Base-by-base conservation (phyloP, 1,140 invertebrate species). In the Calliphora vicina region DNA sequence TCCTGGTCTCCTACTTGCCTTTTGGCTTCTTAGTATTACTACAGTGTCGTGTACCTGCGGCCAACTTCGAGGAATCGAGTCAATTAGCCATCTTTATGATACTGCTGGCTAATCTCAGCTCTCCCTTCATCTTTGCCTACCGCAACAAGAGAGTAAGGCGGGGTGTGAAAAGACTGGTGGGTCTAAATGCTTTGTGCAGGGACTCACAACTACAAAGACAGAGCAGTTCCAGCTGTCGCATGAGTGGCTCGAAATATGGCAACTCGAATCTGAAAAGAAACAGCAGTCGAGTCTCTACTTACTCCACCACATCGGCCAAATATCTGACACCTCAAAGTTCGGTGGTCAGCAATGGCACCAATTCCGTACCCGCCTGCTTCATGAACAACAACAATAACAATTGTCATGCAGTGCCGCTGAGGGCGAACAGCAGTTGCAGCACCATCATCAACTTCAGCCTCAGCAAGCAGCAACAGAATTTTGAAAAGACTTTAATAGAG, bases 51-150 rank as follows among this genome's bases (percentile, higher is more conserved):
- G 50, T 90, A 0, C 85, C 85, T 13, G 86, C 86, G 0, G 87
- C 86, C 73, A 88, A 87, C 26, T 88, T 87, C 8, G 82, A 85
- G 10, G 74, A 92, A 43, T 87, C 87, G 45, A 88, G 88, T 4
- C 83, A 90, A 82, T 86, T 94, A 8, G 93, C 93, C 13, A 90
- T 96, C 43, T 92, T 94, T 61, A 92, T 95, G 85, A 90, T 96
- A 17, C 91, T 95, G 17, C 88, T 95, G 29, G 94, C 94, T 23
- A 94, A 95, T 20, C 93, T 95, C 27, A 92, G 94, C 1, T 96
- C 95, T 15, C 95, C 96, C 0, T 93, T 96, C 87, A 91, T 97
- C 26, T 97, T 96, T 88, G 95, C 95, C 12, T 94, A 96, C 86
- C 93, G 96, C 8, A 96, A 95, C 42, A 93, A 94, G 26, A 92